A percentile compares a stretch with the other conserved stretches of the same genome.
These are phyloP conservation scores for Drosophila multiciliata DNA, from an alignment of 2,888 invertebrate species.

Conservation along the genomic window DNA sequence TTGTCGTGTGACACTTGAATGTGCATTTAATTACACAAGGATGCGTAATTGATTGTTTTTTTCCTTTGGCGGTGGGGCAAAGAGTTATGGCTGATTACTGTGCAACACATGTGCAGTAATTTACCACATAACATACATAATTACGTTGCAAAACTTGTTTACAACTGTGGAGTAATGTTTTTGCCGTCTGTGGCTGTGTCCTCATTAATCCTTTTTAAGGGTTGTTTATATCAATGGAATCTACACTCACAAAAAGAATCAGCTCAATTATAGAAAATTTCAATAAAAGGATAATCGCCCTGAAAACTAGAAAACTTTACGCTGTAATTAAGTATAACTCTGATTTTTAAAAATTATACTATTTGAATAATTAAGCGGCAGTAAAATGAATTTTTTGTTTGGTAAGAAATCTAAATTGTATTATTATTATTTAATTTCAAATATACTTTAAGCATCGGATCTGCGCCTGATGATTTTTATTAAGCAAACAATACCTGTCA, in stretches of 20 bases:
- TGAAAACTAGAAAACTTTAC: background rate
- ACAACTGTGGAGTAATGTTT: background rate
- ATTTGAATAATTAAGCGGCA: background rate
- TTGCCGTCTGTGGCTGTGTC: background rate
- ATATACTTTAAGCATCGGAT: background rate
- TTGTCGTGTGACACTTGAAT: slow-evolving; percentile 51
- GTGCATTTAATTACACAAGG: slow-evolving; percentile 65
- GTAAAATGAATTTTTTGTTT: background rate
- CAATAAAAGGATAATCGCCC: background rate
- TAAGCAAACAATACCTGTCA: too few species aligned
- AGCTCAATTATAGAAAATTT: background rate
- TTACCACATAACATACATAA: background rate
- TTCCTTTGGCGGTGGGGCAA: background rate
- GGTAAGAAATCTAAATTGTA: background rate
- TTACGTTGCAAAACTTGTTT: background rate
- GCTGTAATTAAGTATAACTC: background rate
- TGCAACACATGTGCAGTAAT: background rate
- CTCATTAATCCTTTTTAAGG: background rate
- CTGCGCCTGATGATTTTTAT: background rate
- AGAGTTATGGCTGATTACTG: slow-evolving; percentile 1
- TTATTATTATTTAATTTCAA: background rate
- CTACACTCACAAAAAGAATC: background rate
- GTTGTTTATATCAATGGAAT: background rate
- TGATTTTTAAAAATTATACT: background rate
- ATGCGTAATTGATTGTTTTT: slow-evolving; percentile 57